Percentiles rank a stretch among this genome's conserved stretches.
phyloP scores from a whole-genome alignment of 2,888 invertebrate species.

The Chalcis sispes region DNA sequence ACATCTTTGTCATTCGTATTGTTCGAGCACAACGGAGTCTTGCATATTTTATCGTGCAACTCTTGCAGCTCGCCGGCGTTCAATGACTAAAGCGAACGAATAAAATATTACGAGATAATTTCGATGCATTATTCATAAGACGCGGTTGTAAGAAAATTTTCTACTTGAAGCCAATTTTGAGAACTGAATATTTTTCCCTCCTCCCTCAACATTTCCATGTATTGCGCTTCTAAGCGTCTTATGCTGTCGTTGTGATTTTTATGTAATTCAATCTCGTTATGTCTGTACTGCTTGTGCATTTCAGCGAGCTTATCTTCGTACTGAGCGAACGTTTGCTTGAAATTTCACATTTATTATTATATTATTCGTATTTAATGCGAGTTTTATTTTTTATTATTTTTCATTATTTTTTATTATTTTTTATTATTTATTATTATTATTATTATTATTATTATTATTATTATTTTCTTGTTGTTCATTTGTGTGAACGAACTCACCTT shows the following conservation, averaged over 20 bases:
- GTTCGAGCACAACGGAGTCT: neutral
- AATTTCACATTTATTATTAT: conserved; percentile 35
- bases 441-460: neutral
- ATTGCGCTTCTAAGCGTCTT: conserved; percentile 62
- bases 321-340: conserved; percentile 57
- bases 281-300: conserved; percentile 53
- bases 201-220: conserved; percentile 53
- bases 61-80: conserved; percentile 23
- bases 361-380: neutral
- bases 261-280: conserved; percentile 52
- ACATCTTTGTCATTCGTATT: conserved; percentile 14
- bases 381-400: conserved; percentile 6
- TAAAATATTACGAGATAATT: too few relatives aligned
- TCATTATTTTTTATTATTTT: neutral
- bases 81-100: conserved; percentile 17
- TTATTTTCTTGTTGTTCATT: neutral
- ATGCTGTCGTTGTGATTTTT: conserved; percentile 65
- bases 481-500: conserved; percentile 41
- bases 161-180: conserved; percentile 44
- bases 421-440: neutral
- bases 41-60: conserved; percentile 45
- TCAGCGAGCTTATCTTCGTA: conserved; percentile 62
- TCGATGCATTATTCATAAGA: neutral
- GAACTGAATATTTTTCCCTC: conserved; percentile 28
- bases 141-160: too few relatives aligned